These are phyloP conservation scores for Helleia helle DNA, from an alignment of 2,888 invertebrate species.

Conservation along the genomic window DNA sequence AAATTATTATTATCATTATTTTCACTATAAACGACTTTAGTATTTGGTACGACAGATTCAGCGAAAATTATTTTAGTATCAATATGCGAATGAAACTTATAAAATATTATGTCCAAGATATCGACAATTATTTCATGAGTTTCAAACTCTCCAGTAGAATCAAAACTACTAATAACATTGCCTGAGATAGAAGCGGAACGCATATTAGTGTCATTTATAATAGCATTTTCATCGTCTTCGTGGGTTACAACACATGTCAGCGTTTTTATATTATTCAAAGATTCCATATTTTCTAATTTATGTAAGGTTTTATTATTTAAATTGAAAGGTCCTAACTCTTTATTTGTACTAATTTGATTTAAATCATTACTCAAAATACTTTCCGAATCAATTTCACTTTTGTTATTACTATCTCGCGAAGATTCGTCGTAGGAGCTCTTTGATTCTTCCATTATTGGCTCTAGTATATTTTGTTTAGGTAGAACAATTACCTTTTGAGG, in stretches of 20 bases:
- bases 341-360: not conserved
- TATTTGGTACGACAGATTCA: not conserved
- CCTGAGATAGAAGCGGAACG: constrained; percentile 28
- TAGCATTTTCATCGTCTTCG: not conserved
- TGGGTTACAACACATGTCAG: no score
- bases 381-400: not conserved
- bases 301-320: no score
- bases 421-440: constrained; percentile 56
- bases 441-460: constrained; percentile 64
- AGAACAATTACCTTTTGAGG: constrained; percentile 34
- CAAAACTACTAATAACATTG: constrained; percentile 40
- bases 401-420: constrained; percentile 28
- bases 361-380: not conserved
- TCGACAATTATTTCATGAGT: constrained; percentile 50
- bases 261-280: no score
- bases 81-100: constrained; percentile 30
- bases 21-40: constrained; percentile 13
- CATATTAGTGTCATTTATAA: constrained; percentile 22
- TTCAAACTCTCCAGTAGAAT: constrained; percentile 60
- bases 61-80: constrained; percentile 10
- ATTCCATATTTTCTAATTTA: no score
- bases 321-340: no score
- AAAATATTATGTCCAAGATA: constrained; percentile 36
- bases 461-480: constrained; percentile 32
- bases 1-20: constrained; percentile 6